These are phyloP conservation scores for Chloebia gouldiae DNA, from an alignment of 2,113 vertebrate genomes.

Conservation along the genomic window DNA sequence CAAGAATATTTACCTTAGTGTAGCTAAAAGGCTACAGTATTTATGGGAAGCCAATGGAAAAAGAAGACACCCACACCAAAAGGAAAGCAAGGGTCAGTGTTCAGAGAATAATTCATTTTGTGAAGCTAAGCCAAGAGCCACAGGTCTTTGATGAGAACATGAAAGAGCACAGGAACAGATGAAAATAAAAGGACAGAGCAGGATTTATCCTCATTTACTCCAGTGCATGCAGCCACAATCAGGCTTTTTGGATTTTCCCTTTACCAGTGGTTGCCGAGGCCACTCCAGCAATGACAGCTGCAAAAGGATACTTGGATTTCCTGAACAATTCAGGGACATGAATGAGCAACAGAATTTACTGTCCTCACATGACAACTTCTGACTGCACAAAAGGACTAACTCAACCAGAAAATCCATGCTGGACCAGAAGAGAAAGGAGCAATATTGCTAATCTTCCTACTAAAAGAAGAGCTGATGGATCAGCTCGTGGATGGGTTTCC, in stretches of 20 bases:
- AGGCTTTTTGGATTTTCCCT: not conserved
- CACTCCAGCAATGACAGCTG: not conserved
- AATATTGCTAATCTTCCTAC: not conserved
- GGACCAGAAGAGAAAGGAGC: not conserved
- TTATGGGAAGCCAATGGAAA: not conserved
- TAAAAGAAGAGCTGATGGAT: not conserved
- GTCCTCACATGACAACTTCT: not conserved
- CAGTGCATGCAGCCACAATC: not conserved
- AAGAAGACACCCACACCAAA: not conserved
- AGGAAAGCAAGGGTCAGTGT: not conserved
- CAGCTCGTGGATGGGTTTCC: not conserved
- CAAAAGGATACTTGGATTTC: not conserved
- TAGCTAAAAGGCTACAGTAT: not conserved
- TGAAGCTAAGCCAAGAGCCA: constrained; percentile 18
- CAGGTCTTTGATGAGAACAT: constrained; percentile 25
- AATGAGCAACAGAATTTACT: not conserved
- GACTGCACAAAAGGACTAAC: not conserved
- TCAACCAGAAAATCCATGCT: not conserved
- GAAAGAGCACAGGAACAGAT: not conserved
- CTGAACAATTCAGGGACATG: not conserved
- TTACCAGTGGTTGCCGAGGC: not conserved
- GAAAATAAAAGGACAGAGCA: not conserved
- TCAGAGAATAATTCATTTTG: not conserved
- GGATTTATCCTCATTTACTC: not conserved
- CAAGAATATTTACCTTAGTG: not conserved